phyloP scores from a whole-genome alignment of 2,888 invertebrate species.

The Drosophila diplacantha region DNA sequence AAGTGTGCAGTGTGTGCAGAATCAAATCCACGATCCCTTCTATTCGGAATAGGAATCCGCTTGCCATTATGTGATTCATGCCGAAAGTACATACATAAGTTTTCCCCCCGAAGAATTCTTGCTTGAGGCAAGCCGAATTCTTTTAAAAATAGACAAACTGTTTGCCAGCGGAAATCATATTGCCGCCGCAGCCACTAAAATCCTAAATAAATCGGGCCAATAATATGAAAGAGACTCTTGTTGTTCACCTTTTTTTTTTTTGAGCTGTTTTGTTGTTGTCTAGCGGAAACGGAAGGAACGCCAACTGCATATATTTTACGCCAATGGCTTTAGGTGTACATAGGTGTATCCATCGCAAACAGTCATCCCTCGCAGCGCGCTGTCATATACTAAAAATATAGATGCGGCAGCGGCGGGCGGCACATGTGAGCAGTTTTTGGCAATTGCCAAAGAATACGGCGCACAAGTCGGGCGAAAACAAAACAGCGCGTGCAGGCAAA shows the following conservation, averaged over 20 bases:
- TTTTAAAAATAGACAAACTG: slow-evolving; percentile 63
- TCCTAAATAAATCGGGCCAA: slow-evolving; percentile 49
- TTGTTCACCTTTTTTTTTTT: neutral
- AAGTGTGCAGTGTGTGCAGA: slow-evolving; percentile 28
- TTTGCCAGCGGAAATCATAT: slow-evolving; percentile 65
- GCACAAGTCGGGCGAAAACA: slow-evolving; percentile 28
- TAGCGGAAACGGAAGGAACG: slow-evolving; percentile 58
- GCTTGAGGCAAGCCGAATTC: slow-evolving; percentile 54
- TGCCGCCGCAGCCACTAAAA: slow-evolving; percentile 44
- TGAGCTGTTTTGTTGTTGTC: slow-evolving; percentile 10
- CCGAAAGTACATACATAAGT: slow-evolving; percentile 56
- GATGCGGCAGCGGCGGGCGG: slow-evolving; percentile 17
- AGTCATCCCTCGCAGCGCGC: slow-evolving; percentile 23
- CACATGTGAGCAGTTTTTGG: slow-evolving; percentile 40
- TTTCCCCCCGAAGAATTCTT: slow-evolving; percentile 32
- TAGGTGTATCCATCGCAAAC: slow-evolving; percentile 23
- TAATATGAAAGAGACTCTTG: slow-evolving; percentile 32
- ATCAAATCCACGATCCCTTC: slow-evolving; percentile 20
- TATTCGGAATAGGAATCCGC: slow-evolving; percentile 17
- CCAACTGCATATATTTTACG: slow-evolving; percentile 30
- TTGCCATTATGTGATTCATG: slow-evolving; percentile 70
- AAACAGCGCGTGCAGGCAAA: slow-evolving; percentile 30
- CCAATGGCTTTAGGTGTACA: slow-evolving; percentile 11
- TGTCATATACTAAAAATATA: slow-evolving; percentile 42
- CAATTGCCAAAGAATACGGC: slow-evolving; percentile 32